These are phyloP conservation scores for Lerista edwardsae DNA, from an alignment of 2,797 vertebrate species.

Conservation along the genomic window DNA sequence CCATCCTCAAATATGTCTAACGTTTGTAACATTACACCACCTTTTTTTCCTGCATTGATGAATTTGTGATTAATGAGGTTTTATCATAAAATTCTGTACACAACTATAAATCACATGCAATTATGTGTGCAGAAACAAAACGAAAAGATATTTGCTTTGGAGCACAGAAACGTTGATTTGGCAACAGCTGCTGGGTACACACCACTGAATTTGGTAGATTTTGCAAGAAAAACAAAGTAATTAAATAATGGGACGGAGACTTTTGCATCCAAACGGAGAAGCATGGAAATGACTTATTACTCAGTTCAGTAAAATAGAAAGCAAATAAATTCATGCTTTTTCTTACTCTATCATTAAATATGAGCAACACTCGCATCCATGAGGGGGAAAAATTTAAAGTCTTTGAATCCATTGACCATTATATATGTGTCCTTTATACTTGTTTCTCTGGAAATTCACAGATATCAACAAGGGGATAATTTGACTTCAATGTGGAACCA, in stretches of 20 bases:
- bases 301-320: slow-evolving; percentile 65
- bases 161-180: slow-evolving; percentile 72
- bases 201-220: slow-evolving; percentile 64
- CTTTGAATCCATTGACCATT: slow-evolving; percentile 17
- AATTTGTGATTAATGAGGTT: slow-evolving; percentile 72
- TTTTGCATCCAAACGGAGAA: slow-evolving; percentile 60
- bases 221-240: slow-evolving; percentile 71
- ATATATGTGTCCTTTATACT: slow-evolving; percentile 28
- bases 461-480: not conserved
- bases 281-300: slow-evolving; percentile 66
- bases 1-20: slow-evolving; percentile 60
- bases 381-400: slow-evolving; percentile 30
- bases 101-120: slow-evolving; percentile 78
- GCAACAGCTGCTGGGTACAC: slow-evolving; percentile 61
- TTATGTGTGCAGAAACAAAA: slow-evolving; percentile 74
- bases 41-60: slow-evolving; percentile 73
- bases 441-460: slow-evolving; percentile 14
- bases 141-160: slow-evolving; percentile 77
- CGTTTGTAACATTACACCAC: slow-evolving; percentile 66
- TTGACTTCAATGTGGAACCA: not conserved
- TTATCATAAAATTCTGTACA: slow-evolving; percentile 73
- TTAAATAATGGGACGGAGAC: slow-evolving; percentile 65
- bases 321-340: slow-evolving; percentile 48
- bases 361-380: slow-evolving; percentile 56
- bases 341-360: slow-evolving; percentile 57